phyloP scores from a whole-genome alignment of 2,797 vertebrate species.

The Platalea minor region DNA sequence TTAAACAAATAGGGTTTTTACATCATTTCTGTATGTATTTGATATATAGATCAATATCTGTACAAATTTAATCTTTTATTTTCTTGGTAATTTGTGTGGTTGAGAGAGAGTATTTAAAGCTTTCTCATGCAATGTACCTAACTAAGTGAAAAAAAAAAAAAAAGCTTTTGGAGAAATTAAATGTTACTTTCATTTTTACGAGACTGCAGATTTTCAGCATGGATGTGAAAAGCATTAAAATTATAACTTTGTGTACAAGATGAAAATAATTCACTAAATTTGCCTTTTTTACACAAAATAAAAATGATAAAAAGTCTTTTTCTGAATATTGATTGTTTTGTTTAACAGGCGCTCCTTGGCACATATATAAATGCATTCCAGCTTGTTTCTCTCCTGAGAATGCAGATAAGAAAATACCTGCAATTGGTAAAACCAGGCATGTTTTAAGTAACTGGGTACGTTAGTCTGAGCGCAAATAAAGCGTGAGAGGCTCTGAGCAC shows the following conservation, averaged over 20 bases:
- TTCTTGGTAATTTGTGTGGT: slow-evolving; percentile 92
- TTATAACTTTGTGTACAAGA: slow-evolving; percentile 87
- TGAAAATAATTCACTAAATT: slow-evolving; percentile 88
- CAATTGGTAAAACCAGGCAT: fast-evolving
- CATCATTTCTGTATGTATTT: slow-evolving; percentile 86
- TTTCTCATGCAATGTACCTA: slow-evolving; percentile 87
- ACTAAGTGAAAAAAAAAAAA: slow-evolving; percentile 82
- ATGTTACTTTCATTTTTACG: slow-evolving; percentile 91
- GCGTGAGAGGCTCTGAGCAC: fast-evolving
- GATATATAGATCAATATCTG: slow-evolving; percentile 89
- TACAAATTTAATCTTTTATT: slow-evolving; percentile 94
- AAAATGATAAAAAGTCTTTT: slow-evolving; percentile 74
- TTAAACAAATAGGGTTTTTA: slow-evolving; percentile 86
- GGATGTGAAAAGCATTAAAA: slow-evolving; percentile 96
- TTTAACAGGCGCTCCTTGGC: background rate
- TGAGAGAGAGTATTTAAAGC: slow-evolving; percentile 85
- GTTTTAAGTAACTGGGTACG: background rate
- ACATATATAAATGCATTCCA: fast-evolving
- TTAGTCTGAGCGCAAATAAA: background rate
- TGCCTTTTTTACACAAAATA: slow-evolving; percentile 98
- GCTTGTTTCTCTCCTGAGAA: background rate
- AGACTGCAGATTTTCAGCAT: slow-evolving; percentile 91
- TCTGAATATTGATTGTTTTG: background rate
- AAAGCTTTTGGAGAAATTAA: slow-evolving; percentile 79
- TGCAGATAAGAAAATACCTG: background rate